Percentiles rank a stretch among this genome's conserved stretches.
Evolutionary conservation across 2,113 vertebrate genomes (phyloP).

Genomic region (Epinephelus lanceolatus): DNA sequence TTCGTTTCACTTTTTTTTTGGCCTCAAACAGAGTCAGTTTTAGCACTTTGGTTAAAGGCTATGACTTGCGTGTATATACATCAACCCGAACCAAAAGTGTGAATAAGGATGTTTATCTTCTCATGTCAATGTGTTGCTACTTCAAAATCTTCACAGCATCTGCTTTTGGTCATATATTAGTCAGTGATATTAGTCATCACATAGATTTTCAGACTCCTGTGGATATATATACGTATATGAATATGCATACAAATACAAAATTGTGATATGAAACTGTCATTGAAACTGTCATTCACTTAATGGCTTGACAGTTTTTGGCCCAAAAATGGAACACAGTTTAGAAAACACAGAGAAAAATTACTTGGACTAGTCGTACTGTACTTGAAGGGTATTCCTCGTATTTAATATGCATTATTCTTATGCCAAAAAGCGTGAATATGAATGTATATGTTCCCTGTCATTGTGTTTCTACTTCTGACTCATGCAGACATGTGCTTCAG

Average conservation of each 20-base stretch:
- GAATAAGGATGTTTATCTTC: neutral
- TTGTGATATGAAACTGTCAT: neutral
- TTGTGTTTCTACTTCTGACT: conserved; percentile 26
- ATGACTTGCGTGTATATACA: neutral
- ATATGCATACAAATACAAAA: neutral
- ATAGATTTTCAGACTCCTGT: neutral
- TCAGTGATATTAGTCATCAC: neutral
- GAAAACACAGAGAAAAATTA: neutral
- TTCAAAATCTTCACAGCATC: neutral
- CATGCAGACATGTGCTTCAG: conserved; percentile 19
- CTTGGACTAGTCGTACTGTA: neutral
- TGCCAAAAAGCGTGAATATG: conserved; percentile 9
- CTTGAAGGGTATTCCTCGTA: neutral
- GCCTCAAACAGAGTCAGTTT: too few species aligned
- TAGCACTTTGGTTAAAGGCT: neutral
- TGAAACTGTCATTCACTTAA: neutral
- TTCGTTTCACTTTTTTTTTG: too few species aligned
- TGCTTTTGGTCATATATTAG: neutral
- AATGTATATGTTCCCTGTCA: neutral
- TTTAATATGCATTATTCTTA: neutral
- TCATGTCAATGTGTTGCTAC: neutral
- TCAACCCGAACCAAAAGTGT: neutral
- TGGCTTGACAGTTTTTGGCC: neutral
- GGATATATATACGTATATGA: neutral
- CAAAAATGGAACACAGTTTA: neutral